A percentile compares a stretch with the other conserved stretches of the same genome.
These are phyloP conservation scores for Melanotus villosus DNA, from an alignment of 2,888 invertebrate species.

Conservation along the genomic window DNA sequence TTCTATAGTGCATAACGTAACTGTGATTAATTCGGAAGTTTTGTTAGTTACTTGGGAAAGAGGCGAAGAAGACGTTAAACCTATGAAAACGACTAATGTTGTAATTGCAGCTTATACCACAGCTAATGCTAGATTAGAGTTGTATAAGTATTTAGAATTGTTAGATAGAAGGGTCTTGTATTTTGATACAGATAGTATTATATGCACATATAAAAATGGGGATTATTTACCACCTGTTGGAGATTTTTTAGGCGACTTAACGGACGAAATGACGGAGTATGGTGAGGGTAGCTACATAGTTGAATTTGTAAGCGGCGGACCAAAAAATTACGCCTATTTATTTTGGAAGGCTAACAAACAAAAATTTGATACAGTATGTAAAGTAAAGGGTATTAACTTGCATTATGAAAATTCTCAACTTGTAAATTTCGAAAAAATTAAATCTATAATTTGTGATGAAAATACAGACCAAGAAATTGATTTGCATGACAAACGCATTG, in stretches of 20 bases:
- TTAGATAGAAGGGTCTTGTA: constrained; percentile 59
- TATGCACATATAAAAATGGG: constrained; percentile 53
- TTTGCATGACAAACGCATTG: no score
- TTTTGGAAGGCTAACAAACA: constrained; percentile 19
- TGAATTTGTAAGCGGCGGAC: no score
- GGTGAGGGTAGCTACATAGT: constrained; percentile 59
- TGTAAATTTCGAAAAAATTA: no score
- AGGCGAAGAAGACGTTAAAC: background rate
- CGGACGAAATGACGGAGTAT: constrained; percentile 57
- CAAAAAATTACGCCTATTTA: no score
- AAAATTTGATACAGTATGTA: constrained; percentile 32
- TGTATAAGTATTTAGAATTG: background rate
- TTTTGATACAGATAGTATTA: constrained; percentile 56
- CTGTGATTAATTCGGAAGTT: no score
- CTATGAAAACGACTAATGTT: no score
- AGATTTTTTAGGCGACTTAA: no score
- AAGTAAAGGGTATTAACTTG: constrained; percentile 51
- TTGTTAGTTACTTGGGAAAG: no score
- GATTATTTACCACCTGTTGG: constrained; percentile 53
- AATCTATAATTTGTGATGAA: no score
- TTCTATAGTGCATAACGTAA: no score
- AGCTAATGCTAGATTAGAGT: background rate
- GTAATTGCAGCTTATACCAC: background rate
- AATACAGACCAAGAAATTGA: no score
- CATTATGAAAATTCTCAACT: no score